Base-by-base conservation (phyloP, 92 coral and sea anemone species). In the Anthopleura xanthogrammica region DNA sequence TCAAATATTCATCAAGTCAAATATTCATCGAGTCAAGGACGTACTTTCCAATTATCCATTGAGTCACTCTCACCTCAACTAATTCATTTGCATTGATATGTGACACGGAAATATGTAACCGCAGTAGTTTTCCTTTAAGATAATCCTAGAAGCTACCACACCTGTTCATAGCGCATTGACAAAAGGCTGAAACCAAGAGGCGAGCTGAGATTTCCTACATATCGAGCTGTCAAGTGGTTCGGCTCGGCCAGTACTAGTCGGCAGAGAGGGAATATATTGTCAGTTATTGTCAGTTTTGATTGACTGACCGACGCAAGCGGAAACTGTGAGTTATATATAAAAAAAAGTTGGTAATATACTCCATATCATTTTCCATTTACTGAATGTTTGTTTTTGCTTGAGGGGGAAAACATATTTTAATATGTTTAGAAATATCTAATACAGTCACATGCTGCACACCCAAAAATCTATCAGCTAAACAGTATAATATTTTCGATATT, bases 21-120 rank as follows among this genome's bases (percentile, higher is more conserved):
- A 58, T 58, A 58, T 58, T 58, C 19, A 19, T 14, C 14, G 19
- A 48, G 50, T 46, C 50, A 46, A 55, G 54, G 60, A 60, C 17
- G 41, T 39, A 79, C 50, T 57, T 20, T 60, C 23, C 54, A 64
- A 80, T 80, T 80, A 80, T 66, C 60, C 70, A 54, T 14, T 5
- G 76, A 66, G 57, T 43, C 83, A 64, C 12, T 41, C 83, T 80
- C 76, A 23, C 60, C 29, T 62, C 12, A 42, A 80, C 36, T 60
- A 65, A 80, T 80, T 80, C 64, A 75, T 80, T 80, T 80, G 72
- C 72, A 66, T 19, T 64, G 76, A 66, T 36, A 80, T 29, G 76
- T 80, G 83, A 80, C 83, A 80, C 42, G 10, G 41, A 7, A 22
- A 24, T 65, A 65, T n/a, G 24, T 20, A 80, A 80, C 83, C 83